Conservation (phyloP, 2,113 vertebrate species). For the Ellobius talpinus region DNA sequence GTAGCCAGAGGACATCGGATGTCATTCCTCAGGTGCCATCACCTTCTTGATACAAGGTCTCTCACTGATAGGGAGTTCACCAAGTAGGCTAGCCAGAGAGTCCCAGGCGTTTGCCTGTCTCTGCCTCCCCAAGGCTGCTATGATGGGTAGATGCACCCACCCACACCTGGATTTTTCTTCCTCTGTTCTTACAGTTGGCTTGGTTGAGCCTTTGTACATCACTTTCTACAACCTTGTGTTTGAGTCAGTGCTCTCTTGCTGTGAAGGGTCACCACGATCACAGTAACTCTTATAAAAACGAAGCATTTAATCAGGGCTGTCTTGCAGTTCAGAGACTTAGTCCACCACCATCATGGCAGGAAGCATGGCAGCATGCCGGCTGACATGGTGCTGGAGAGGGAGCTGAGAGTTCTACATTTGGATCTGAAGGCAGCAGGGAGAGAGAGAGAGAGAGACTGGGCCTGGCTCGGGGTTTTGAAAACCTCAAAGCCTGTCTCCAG, state of each 20-base stretch:
- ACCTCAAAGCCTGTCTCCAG: neutral
- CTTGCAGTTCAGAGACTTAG: neutral
- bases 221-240: neutral
- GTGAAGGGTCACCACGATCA: neutral
- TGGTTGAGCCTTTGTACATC: neutral
- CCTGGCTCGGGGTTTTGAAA: neutral
- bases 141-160: neutral
- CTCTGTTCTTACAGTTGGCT: neutral
- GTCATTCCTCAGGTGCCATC: neutral
- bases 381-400: too few relatives aligned
- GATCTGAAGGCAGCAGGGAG: neutral
- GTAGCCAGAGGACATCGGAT: neutral
- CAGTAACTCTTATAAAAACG: neutral
- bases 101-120: neutral
- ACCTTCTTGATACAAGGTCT: neutral
- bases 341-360: neutral
- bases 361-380: too few relatives aligned
- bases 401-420: neutral
- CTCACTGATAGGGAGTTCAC: neutral
- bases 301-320: neutral
- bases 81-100: neutral
- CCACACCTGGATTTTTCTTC: neutral
- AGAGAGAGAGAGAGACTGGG: neutral
- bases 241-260: neutral
- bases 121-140: neutral